phyloP scores from a whole-genome alignment of 2,888 invertebrate species.

The Epiblema foenella region DNA sequence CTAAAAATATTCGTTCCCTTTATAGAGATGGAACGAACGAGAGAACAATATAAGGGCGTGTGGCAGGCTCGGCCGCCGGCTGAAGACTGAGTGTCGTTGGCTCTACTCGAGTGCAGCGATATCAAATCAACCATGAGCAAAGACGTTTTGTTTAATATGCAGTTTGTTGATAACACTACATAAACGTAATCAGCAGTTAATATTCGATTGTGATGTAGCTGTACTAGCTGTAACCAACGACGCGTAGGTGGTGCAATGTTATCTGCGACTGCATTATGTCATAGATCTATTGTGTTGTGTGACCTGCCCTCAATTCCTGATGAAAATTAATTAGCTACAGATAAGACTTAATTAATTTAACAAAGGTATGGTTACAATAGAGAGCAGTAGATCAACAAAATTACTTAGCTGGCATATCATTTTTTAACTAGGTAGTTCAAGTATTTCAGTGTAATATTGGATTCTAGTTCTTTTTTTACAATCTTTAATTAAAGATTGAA shows the following conservation, averaged over 20 bases:
- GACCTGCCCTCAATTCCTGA: conserved; percentile 18
- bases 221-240: background rate
- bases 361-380: background rate
- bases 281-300: conserved; percentile 29
- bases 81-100: conserved; percentile 61
- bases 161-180: conserved; percentile 30
- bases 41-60: conserved; percentile 68
- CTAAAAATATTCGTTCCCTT: conserved; percentile 69
- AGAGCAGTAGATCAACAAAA: background rate
- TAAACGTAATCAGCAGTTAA: conserved; percentile 18
- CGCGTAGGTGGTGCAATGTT: conserved; percentile 11
- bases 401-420: background rate
- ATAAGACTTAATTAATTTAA: conserved; percentile 23
- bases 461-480: too few relatives aligned
- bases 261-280: conserved; percentile 30
- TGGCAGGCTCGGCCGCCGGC: conserved; percentile 67
- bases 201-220: background rate
- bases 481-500: too few relatives aligned
- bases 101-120: conserved; percentile 34
- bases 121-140: conserved; percentile 37
- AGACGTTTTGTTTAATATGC: conserved; percentile 40
- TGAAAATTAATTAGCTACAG: conserved; percentile 14
- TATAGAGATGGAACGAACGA: conserved; percentile 64
- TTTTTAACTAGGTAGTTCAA: background rate
- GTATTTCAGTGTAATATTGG: background rate